Base-by-base conservation (phyloP, 1,140 invertebrate genomes). In the Cherax destructor region DNA sequence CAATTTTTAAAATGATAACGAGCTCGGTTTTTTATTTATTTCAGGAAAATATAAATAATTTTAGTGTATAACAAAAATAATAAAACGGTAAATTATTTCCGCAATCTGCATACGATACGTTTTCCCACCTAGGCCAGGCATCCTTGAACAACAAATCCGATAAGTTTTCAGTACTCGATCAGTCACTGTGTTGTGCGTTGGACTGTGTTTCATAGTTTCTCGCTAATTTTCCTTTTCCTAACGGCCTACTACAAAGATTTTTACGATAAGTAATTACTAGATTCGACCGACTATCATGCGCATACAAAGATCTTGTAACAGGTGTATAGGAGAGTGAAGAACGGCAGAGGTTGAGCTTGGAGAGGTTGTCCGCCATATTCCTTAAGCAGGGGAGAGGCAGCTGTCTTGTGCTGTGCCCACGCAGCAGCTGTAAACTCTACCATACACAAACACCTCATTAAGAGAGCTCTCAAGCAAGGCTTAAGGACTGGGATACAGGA, bases 151-250 rank as follows among this genome's bases (percentile, higher is more conserved):
- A 84, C 88, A 91, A 89, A 91, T 91, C 88, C 88, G 74, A 91
- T 91, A 91, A 65, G 81, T 85, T 83, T 91, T 85, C 76, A 91
- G 88, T 91, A 61, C 72, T 91, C 49, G 83, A 91, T 79, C 88
- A 78, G 81, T 78, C 18, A 49, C 56, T 78, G 83, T 80, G 88
- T 50, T 21, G 83, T 47, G 59, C n/a, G 76, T 24, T 21, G 30
- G 24, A 1, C n/a, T 11, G 69, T 74, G 24, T 30, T 10, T 1
- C 30, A n/a, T 30, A 21, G 30, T 74, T 21, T 74, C 24, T 30
- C n/a, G 69, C 69, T 10, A 9, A 74, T 21, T 74, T 30, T 30
- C 69, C 69, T 7, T 74, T 30, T 30, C 69, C 69, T 21, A 10
- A 7, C 21, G 30, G 6, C 69, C 69, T 9, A 30, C 9, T 74